Percentiles rank a stretch among this genome's conserved stretches.
phyloP scores from a whole-genome alignment of 2,113 vertebrate species.

The Paracanthobrama guichenoti region DNA sequence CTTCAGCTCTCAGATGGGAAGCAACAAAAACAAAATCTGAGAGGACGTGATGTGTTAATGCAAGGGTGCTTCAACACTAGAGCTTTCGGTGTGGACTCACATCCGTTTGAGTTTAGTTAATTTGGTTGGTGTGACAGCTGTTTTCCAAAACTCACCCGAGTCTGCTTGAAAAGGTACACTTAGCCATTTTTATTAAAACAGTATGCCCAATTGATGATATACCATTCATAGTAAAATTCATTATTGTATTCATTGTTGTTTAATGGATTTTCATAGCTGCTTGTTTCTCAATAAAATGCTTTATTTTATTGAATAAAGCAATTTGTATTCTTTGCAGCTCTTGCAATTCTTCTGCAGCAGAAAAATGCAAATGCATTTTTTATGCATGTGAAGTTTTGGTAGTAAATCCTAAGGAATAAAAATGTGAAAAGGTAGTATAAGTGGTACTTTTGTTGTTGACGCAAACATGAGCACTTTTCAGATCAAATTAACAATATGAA shows the following conservation, averaged over 20 bases:
- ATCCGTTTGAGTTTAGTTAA: not conserved
- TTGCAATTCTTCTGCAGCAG: too few relatives aligned
- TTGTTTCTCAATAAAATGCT: not conserved
- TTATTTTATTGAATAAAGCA: too few relatives aligned
- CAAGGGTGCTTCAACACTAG: not conserved
- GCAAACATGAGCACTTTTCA: too few relatives aligned
- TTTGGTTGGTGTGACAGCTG: not conserved
- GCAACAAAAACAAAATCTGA: slow-evolving; percentile 26
- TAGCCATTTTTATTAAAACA: not conserved
- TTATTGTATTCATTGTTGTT: not conserved
- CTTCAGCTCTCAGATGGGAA: slow-evolving; percentile 11
- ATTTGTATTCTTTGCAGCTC: too few relatives aligned
- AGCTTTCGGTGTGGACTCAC: not conserved
- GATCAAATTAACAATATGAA: too few relatives aligned
- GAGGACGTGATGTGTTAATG: not conserved
- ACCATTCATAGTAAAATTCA: not conserved
- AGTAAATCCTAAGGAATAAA: too few relatives aligned
- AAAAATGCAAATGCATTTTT: too few relatives aligned
- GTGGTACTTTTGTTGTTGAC: too few relatives aligned
- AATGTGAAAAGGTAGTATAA: too few relatives aligned
- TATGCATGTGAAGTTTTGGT: too few relatives aligned
- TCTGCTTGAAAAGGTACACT: not conserved
- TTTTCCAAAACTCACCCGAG: not conserved
- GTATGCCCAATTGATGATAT: not conserved
- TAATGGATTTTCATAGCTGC: not conserved